These are phyloP conservation scores for Lindbergichthys nudifrons DNA, from an alignment of 2,797 vertebrate genomes.

Conservation along the genomic window DNA sequence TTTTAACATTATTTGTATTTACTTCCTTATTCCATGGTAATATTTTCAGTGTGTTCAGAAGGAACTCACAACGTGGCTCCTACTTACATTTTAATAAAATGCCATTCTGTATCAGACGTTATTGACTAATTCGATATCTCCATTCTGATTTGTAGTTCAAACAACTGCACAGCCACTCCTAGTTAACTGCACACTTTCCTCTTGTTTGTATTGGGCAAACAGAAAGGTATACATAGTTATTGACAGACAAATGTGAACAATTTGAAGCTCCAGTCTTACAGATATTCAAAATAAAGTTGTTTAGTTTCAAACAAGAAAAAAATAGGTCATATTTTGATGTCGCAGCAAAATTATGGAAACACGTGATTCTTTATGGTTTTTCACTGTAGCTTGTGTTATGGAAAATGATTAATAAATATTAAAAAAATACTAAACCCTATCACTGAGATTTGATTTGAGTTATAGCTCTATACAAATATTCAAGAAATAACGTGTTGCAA, in stretches of 20 bases:
- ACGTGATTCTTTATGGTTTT: background rate
- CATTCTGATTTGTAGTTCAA: background rate
- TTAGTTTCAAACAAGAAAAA: background rate
- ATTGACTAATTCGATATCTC: background rate
- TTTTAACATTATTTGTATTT: too few relatives aligned
- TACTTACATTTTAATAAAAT: too few relatives aligned
- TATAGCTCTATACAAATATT: background rate
- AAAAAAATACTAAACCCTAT: background rate
- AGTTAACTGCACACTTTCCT: background rate
- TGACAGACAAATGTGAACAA: background rate
- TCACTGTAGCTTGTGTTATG: too few relatives aligned
- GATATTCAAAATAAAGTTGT: background rate
- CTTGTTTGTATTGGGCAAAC: background rate
- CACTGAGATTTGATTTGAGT: constrained; percentile 1
- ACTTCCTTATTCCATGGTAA: too few relatives aligned
- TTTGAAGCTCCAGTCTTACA: background rate
- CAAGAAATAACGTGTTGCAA: background rate
- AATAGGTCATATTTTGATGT: background rate
- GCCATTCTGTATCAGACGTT: background rate
- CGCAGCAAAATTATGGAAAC: background rate
- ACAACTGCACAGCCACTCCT: background rate
- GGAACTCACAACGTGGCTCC: too few relatives aligned
- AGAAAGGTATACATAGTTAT: background rate
- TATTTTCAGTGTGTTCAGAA: too few relatives aligned
- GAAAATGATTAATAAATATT: background rate